Percentiles rank a stretch among this genome's conserved stretches.
phyloP scores from a whole-genome alignment of 1,140 invertebrate species.

The Reticulitermes speratus region DNA sequence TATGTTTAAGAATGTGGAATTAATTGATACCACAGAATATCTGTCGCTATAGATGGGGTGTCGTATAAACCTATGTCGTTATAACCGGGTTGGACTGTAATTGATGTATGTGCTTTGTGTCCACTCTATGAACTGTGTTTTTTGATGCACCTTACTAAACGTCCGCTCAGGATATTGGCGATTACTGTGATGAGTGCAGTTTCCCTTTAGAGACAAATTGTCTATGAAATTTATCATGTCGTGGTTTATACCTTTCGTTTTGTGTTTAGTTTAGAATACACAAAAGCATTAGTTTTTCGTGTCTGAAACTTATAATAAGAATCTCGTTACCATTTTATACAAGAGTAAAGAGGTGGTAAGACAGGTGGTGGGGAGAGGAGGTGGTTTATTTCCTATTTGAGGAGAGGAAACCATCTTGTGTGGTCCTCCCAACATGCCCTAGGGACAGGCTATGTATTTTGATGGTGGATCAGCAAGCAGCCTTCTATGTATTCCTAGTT shows the following conservation, averaged over 20 bases:
- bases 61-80: too few relatives aligned
- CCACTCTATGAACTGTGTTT: too few relatives aligned
- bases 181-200: too few relatives aligned
- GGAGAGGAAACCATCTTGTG: neutral
- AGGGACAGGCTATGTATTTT: neutral
- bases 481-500: neutral
- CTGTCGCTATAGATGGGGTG: too few relatives aligned
- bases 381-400: slow-evolving; percentile 16
- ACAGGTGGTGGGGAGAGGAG: neutral
- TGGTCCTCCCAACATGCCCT: neutral
- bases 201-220: too few relatives aligned
- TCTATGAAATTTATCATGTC: neutral
- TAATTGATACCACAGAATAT: too few relatives aligned
- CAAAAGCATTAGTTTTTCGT: neutral
- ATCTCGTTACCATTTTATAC: slow-evolving; percentile 8
- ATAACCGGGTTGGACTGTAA: too few relatives aligned
- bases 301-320: neutral
- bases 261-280: neutral
- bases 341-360: neutral
- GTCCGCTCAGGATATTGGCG: too few relatives aligned
- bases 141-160: too few relatives aligned
- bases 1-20: too few relatives aligned
- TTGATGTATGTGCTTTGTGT: too few relatives aligned
- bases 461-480: neutral
- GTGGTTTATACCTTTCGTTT: neutral